A percentile compares a stretch with the other conserved stretches of the same genome.
Conservation (phyloP, 2,888 invertebrate species). For the Cryptus armator region DNA sequence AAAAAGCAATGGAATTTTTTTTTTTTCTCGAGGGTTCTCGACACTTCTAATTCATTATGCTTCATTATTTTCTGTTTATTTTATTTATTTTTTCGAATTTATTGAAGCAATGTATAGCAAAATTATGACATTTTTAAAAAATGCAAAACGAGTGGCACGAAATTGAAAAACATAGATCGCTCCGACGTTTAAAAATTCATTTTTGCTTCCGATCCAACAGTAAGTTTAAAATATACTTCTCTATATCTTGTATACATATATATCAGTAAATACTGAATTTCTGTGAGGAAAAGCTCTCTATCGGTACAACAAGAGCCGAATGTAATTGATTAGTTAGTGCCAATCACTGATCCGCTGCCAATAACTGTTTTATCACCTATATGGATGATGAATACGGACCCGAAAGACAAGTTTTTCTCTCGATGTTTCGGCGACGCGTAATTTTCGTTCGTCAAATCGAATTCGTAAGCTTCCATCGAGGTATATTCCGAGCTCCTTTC, state of each 20-base stretch:
- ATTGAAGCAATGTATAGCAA: neutral
- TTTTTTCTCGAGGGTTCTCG: neutral
- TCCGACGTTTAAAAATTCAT: too few relatives aligned
- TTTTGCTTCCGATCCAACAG: too few relatives aligned
- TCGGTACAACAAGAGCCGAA: neutral
- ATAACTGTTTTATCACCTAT: constrained; percentile 2
- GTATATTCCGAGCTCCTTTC: constrained; percentile 35
- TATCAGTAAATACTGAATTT: too few relatives aligned
- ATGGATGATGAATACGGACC: constrained; percentile 3
- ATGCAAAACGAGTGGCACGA: neutral
- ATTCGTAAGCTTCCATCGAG: constrained; percentile 37
- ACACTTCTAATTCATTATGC: neutral
- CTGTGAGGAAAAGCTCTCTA: neutral
- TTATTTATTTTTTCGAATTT: neutral
- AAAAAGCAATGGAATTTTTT: too few relatives aligned
- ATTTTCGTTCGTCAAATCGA: constrained; percentile 49
- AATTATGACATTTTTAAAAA: neutral
- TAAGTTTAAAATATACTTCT: too few relatives aligned
- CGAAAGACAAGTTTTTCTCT: constrained; percentile 44
- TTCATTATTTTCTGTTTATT: neutral
- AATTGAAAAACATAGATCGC: neutral
- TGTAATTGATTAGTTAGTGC: neutral
- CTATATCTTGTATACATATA: too few relatives aligned
- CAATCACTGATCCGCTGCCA: neutral
- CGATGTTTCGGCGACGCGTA: constrained; percentile 14